Evolutionary conservation across 2,888 invertebrate species (phyloP), one percentile per base, ranked within the genome.

Genomic region (Netelia fuscicornis): DNA sequence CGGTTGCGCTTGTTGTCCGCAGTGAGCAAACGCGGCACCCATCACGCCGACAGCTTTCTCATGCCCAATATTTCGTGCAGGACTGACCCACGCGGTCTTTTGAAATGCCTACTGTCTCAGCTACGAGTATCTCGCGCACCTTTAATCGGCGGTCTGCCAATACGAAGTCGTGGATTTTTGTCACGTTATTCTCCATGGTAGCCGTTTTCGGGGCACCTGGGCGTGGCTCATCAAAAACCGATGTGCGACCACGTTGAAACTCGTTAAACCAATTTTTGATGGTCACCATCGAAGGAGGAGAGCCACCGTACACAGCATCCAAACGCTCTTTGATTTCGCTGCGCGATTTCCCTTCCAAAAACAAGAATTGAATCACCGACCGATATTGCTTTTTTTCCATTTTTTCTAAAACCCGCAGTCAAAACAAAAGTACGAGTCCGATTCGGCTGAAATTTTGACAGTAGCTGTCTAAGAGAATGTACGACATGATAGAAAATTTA

Each of bases 1-100:
- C 90, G 91, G 85, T 88, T 92, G 23, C 83, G 87, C 81, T 89
- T 90, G 86, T 91, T 87, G 79, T 90, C 89, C 84, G 71, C 17
- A 20, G 77, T 77, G 64, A 87, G 87, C 86, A 94, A 85, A 83
- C 90, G 90, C 89, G 89, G 88, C 88, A 91, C 89, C 88, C 89
- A 91, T 85, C 88, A 84, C 77, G 48, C 52, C 20, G 78, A 87
- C 86, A 83, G 89, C 89, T 87, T 90, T 86, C 84, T 88, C 90
- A 87, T 54, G 20, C 42, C 23, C 67, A 86, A 77, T 20, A 67
- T 67, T 85, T 89, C 81, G 70, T 87, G 65, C 54, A 89, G 86
- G 81, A 88, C 88, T 78, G 13, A 25, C n/a, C 8, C 23, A 71
- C 81, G 74, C 83, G 80, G 68, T 83, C 86, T 72, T 79, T 70